Percentiles rank a stretch among this genome's conserved stretches.
Conservation (phyloP, 2,113 vertebrate species). For the Plecturocebus donacophilus region DNA sequence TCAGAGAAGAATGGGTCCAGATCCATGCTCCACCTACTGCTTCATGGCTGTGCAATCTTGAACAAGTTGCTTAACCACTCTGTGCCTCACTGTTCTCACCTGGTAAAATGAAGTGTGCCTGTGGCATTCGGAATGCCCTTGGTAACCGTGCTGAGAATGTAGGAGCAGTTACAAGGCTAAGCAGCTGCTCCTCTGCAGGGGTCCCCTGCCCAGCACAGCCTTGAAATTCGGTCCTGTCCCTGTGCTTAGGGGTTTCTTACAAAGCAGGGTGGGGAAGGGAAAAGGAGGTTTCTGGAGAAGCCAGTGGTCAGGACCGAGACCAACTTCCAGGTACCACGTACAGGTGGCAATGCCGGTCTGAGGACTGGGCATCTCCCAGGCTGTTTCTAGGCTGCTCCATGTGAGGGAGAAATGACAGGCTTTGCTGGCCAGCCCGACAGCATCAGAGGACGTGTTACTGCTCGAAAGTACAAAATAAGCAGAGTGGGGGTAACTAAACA, state of each 20-base stretch:
- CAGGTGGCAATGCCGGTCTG: background rate
- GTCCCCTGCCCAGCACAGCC: background rate
- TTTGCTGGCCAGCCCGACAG: background rate
- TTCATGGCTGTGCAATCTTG: background rate
- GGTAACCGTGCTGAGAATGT: accelerated
- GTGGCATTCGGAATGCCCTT: no score
- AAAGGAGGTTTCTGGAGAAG: background rate
- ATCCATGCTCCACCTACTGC: background rate
- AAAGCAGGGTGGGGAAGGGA: accelerated
- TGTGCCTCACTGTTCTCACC: background rate
- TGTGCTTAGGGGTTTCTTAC: background rate
- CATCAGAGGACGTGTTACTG: background rate
- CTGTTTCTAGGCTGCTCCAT: background rate
- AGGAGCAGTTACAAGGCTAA: accelerated
- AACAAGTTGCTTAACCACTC: background rate
- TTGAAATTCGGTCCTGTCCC: background rate
- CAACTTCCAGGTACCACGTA: accelerated
- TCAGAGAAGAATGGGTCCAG: accelerated
- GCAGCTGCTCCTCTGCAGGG: no score
- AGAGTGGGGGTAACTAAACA: background rate
- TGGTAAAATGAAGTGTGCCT: background rate
- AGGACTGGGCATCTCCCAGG: background rate
- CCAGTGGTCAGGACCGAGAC: background rate
- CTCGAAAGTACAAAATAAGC: background rate
- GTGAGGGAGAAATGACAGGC: background rate